A percentile compares a stretch with the other conserved stretches of the same genome.
Evolutionary conservation across 2,888 invertebrate genomes (phyloP).

Genomic region (Cantharis rufa): DNA sequence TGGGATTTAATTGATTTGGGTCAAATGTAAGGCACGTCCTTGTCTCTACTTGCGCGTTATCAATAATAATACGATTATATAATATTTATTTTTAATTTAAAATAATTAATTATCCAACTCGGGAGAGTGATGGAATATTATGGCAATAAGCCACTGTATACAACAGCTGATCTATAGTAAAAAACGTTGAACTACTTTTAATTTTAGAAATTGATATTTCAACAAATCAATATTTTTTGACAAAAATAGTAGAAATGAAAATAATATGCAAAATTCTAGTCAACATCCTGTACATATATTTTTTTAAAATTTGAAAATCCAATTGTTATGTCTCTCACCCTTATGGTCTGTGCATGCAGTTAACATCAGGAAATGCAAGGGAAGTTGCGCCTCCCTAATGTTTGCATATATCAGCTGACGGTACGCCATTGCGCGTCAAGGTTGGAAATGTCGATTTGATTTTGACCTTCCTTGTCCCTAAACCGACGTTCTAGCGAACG

Average conservation of each 20-base stretch:
- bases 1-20: background rate
- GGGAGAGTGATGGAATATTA: no score
- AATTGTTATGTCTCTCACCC: background rate
- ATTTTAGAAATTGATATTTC: no score
- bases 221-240: no score
- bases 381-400: background rate
- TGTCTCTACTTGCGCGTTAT: background rate
- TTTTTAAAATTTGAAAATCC: background rate
- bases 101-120: background rate
- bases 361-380: background rate
- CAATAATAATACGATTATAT: background rate
- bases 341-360: background rate
- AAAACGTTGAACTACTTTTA: no score
- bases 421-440: slow-evolving; percentile 10
- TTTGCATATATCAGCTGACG: background rate
- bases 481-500: background rate
- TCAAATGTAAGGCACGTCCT: background rate
- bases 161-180: no score
- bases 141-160: no score
- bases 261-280: background rate
- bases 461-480: slow-evolving; percentile 15
- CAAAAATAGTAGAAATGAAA: background rate
- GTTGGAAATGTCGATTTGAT: slow-evolving; percentile 11
- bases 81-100: background rate
- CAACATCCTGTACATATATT: background rate